Conservation (phyloP, 2,797 vertebrate genomes). For the Lerista edwardsae region DNA sequence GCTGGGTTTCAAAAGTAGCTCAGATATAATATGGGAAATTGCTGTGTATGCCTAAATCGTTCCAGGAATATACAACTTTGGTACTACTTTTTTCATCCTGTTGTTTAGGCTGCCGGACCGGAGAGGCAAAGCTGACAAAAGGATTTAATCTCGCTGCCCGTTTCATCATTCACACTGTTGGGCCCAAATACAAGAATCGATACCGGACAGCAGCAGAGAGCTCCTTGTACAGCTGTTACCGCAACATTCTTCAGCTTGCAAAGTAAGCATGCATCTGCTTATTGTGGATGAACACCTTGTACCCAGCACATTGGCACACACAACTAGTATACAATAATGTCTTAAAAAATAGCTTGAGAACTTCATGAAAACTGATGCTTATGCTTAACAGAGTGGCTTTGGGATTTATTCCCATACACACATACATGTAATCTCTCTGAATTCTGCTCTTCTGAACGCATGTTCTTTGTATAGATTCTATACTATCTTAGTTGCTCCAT, state of each 20-base stretch:
- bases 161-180: slow-evolving; percentile 97
- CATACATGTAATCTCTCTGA: not conserved
- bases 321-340: not conserved
- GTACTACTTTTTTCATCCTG: not conserved
- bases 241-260: slow-evolving; percentile 91
- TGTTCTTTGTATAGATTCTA: not conserved
- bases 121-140: slow-evolving; percentile 94
- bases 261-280: slow-evolving; percentile 75
- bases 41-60: not conserved
- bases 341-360: not conserved
- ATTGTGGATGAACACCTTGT: accelerated
- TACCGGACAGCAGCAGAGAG: slow-evolving; percentile 96
- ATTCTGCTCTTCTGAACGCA: not conserved
- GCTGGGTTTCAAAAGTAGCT: not conserved
- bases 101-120: slow-evolving; percentile 90
- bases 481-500: not conserved
- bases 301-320: not conserved
- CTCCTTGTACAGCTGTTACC: slow-evolving; percentile 95
- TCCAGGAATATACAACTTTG: not conserved
- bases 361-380: not conserved
- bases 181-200: slow-evolving; percentile 93
- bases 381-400: not conserved
- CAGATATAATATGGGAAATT: not conserved
- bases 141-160: slow-evolving; percentile 93
- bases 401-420: not conserved